A percentile compares a stretch with the other conserved stretches of the same genome.
Conservation (phyloP, 1,140 invertebrate genomes). For the Zophobas morio region DNA sequence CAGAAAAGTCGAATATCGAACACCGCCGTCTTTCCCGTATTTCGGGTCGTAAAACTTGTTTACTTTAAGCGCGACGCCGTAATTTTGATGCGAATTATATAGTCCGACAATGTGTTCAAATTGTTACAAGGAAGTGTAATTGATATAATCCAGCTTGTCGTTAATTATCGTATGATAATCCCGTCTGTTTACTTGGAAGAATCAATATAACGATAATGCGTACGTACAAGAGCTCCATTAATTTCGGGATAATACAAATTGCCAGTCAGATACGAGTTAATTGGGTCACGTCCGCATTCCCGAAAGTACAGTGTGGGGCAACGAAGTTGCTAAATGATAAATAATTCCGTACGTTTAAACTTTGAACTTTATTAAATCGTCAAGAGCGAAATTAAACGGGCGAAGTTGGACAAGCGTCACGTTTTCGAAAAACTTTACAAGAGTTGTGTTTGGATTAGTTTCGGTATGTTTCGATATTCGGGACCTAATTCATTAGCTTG, state of each 20-base stretch:
- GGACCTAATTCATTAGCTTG: neutral
- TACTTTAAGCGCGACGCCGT: slow-evolving; percentile 11
- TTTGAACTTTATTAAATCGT: too few relatives aligned
- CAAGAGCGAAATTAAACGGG: too few relatives aligned
- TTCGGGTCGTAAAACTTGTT: slow-evolving; percentile 31
- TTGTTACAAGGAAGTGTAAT: slow-evolving; percentile 27
- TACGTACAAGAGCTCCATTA: slow-evolving; percentile 24
- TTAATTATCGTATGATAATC: slow-evolving; percentile 20
- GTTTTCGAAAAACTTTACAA: too few relatives aligned
- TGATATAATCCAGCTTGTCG: slow-evolving; percentile 16
- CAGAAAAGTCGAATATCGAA: neutral
- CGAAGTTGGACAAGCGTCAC: too few relatives aligned
- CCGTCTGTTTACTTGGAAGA: slow-evolving; percentile 29
- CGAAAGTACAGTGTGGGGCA: neutral
- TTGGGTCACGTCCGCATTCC: slow-evolving; percentile 30
- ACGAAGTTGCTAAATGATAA: too few relatives aligned
- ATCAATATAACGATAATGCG: slow-evolving; percentile 16
- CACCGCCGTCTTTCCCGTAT: neutral
- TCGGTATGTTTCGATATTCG: too few relatives aligned
- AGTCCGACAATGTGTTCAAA: slow-evolving; percentile 28
- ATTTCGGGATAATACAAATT: slow-evolving; percentile 25
- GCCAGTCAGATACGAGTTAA: slow-evolving; percentile 26
- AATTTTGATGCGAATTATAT: neutral
- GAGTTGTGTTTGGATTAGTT: too few relatives aligned
- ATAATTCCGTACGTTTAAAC: too few relatives aligned